These are phyloP conservation scores for Drosophila demipolita DNA, from an alignment of 2,888 invertebrate species.

Conservation along the genomic window DNA sequence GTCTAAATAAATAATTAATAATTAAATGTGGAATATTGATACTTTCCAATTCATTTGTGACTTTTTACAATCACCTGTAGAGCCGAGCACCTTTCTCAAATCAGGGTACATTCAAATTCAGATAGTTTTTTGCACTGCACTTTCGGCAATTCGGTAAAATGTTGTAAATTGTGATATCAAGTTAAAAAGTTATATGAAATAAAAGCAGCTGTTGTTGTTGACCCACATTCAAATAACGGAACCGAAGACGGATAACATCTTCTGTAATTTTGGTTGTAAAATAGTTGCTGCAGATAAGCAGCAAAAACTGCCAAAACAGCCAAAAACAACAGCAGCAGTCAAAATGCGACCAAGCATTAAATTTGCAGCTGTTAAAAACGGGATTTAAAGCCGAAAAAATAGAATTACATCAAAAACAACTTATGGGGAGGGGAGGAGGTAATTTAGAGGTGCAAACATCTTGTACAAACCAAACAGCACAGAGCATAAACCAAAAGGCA, in stretches of 20 bases:
- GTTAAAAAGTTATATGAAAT: background rate
- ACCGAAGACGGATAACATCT: conserved; percentile 51
- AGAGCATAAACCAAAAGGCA: conserved; percentile 44
- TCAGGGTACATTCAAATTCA: background rate
- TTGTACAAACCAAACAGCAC: conserved; percentile 30
- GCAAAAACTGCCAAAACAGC: background rate
- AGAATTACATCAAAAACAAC: conserved; percentile 3
- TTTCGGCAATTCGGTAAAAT: background rate
- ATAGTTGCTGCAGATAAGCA: conserved; percentile 39
- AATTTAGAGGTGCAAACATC: conserved; percentile 47
- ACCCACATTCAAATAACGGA: conserved; percentile 48
- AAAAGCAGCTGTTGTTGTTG: conserved; percentile 36
- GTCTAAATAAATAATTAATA: background rate
- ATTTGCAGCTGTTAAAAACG: conserved; percentile 69
- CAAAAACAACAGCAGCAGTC: conserved; percentile 23
- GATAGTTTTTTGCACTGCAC: background rate
- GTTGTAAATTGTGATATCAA: background rate
- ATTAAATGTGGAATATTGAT: background rate
- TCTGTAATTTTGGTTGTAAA: conserved; percentile 62
- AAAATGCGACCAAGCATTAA: conserved; percentile 53
- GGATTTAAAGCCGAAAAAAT: conserved; percentile 35
- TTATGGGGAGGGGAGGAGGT: background rate
- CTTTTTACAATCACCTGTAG: background rate
- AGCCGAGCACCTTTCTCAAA: background rate
- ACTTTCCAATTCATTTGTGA: background rate